Evolutionary conservation across 2,113 vertebrate genomes (phyloP), one percentile per base, ranked within the genome.

Genomic region (Phodopus roborovskii): DNA sequence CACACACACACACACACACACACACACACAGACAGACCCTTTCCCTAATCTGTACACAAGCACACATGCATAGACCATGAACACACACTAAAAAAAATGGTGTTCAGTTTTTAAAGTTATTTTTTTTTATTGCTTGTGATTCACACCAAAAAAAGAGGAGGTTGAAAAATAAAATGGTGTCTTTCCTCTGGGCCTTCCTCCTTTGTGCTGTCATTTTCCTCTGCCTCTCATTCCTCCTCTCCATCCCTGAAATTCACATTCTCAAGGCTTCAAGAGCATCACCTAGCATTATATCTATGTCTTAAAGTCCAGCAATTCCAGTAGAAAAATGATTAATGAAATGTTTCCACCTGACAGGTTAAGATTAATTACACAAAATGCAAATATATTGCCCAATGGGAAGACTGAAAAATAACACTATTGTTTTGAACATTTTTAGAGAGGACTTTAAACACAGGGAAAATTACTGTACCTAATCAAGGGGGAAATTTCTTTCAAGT

Each of bases 311-410:
- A 79, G 62, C 7, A 45, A 45, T 36, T 53, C 36, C 0, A 88
- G 16, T 28, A 64, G 11, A 39, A 26, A 97, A 96, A 90, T 92
- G 82, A 89, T 92, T 96, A 96, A 92, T 26, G 93, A 30, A 30
- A 13, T 90, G 20, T 97, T 82, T 87, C 36, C 94, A 97, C 90
- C 7, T 90, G 79, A 94, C 45, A 97, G 68, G 5, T 45, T 94
- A 48, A n/a, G 70, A 96, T 78, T 74, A 96, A 48, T 94, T 97
- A 91, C 7, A 88, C 24, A 82, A 75, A 66, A 64, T 90, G 12
- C 68, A 91, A 82, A 92, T 15, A 0, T 94, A n/a, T 78, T 94
- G 87, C 91, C 30, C 91, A 94, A 92, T 11, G 91, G 0, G 48
- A 24, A 79, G 62, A 1, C 15, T 92, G 83, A n/a, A 62, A 53